These are phyloP conservation scores for Masticophis lateralis DNA, from an alignment of 2,797 vertebrate species.

Conservation along the genomic window DNA sequence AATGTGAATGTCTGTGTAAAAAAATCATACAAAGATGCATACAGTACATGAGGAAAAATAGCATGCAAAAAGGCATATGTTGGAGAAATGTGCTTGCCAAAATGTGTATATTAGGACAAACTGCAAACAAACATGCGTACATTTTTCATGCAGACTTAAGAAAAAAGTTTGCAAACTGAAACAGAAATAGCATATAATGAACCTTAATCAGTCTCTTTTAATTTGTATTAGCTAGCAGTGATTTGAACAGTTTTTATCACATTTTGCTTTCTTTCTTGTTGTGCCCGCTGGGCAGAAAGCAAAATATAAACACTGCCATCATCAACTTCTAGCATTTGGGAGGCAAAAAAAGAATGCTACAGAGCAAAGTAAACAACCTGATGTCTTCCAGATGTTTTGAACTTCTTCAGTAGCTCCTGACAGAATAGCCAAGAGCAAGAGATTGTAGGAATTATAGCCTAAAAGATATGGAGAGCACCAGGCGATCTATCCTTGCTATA, in stretches of 20 bases:
- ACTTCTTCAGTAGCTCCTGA: not conserved
- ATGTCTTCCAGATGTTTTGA: not conserved
- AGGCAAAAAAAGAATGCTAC: not conserved
- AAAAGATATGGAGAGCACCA: not conserved
- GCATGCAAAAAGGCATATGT: not conserved
- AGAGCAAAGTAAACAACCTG: not conserved
- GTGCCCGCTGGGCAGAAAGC: not conserved
- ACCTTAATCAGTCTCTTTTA: not conserved
- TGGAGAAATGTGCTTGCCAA: not conserved
- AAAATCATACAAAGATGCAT: not conserved
- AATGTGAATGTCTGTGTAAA: not conserved
- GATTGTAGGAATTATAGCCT: not conserved
- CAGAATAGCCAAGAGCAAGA: not conserved
- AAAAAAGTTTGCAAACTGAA: not conserved
- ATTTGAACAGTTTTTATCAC: not conserved
- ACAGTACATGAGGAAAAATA: not conserved
- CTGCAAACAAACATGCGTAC: not conserved
- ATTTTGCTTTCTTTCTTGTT: not conserved
- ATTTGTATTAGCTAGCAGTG: not conserved
- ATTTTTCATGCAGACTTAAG: not conserved
- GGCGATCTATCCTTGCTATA: not conserved
- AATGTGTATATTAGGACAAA: not conserved
- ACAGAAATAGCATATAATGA: not conserved
- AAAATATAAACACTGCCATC: not conserved
- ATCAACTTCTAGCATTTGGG: not conserved